Evolutionary conservation across 2,113 vertebrate species (phyloP).

Genomic region (Cochlearius cochlearius): DNA sequence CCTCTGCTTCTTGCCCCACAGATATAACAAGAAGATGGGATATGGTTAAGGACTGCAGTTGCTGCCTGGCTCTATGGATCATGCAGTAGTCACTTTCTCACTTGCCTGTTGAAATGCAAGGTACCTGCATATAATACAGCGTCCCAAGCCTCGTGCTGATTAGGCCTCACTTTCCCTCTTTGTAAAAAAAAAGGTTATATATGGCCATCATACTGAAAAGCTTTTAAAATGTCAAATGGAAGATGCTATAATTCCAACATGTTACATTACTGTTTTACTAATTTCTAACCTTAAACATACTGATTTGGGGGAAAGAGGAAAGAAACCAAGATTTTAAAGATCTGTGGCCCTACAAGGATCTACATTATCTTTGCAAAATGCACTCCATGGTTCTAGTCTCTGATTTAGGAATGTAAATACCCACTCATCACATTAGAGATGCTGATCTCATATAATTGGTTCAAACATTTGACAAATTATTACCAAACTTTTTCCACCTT

Average conservation of each 20-base stretch:
- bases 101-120: neutral
- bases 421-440: neutral
- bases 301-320: neutral
- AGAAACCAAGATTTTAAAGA: neutral
- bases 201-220: neutral
- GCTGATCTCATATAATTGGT: neutral
- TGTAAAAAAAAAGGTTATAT: neutral
- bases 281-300: neutral
- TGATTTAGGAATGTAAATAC: neutral
- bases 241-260: neutral
- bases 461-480: neutral
- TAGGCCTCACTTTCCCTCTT: neutral
- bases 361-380: neutral
- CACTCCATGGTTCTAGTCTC: neutral
- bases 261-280: neutral
- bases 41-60: neutral
- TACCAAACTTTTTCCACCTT: neutral
- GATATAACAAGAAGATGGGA: neutral
- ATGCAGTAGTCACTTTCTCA: neutral
- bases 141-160: neutral
- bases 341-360: neutral
- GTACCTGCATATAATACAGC: neutral
- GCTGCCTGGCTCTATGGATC: neutral
- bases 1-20: neutral
- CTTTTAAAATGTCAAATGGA: neutral